Evolutionary conservation across 2,888 invertebrate genomes (phyloP).

Genomic region (Pemphredon lugubris): DNA sequence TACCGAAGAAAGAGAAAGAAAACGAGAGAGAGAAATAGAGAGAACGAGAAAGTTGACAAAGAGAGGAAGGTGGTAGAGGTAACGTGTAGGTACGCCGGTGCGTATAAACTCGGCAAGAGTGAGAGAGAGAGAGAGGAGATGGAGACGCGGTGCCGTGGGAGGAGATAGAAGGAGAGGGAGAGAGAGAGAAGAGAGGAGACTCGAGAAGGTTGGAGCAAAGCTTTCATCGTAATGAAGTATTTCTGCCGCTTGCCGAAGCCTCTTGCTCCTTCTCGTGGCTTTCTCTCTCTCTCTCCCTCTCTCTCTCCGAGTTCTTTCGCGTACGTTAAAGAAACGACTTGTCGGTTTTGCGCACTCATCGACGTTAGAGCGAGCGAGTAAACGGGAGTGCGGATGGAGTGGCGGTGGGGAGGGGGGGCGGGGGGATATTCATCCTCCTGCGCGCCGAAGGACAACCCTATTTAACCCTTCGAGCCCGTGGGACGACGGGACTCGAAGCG

Average conservation of each 20-base stretch:
- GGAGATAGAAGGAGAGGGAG: background rate
- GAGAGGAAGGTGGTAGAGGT: slow-evolving; percentile 29
- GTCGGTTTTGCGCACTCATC: slow-evolving; percentile 61
- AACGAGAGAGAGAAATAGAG: slow-evolving; percentile 3
- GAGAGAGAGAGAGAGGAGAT: slow-evolving; percentile 26
- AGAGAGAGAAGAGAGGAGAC: slow-evolving; percentile 33
- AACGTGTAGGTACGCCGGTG: slow-evolving; percentile 12
- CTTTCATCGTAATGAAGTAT: slow-evolving; percentile 81
- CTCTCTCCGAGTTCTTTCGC: slow-evolving; percentile 58
- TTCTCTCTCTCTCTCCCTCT: slow-evolving; percentile 38
- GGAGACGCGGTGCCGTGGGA: background rate
- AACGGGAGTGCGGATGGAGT: background rate
- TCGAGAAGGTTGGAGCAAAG: slow-evolving; percentile 65
- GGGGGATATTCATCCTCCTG: slow-evolving; percentile 29
- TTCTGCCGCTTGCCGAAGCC: slow-evolving; percentile 71
- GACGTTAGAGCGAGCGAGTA: slow-evolving; percentile 25
- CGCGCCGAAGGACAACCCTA: slow-evolving; percentile 54
- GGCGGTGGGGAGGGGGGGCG: slow-evolving; percentile 6
- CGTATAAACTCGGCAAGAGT: slow-evolving; percentile 16
- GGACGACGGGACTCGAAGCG: slow-evolving; percentile 32
- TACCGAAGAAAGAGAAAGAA: background rate
- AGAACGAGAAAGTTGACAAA: slow-evolving; percentile 28
- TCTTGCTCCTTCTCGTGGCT: slow-evolving; percentile 20
- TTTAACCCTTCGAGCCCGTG: slow-evolving; percentile 53
- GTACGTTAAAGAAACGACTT: slow-evolving; percentile 66